phyloP scores from a whole-genome alignment of 1,140 invertebrate species.

The Drosophila navojoa region DNA sequence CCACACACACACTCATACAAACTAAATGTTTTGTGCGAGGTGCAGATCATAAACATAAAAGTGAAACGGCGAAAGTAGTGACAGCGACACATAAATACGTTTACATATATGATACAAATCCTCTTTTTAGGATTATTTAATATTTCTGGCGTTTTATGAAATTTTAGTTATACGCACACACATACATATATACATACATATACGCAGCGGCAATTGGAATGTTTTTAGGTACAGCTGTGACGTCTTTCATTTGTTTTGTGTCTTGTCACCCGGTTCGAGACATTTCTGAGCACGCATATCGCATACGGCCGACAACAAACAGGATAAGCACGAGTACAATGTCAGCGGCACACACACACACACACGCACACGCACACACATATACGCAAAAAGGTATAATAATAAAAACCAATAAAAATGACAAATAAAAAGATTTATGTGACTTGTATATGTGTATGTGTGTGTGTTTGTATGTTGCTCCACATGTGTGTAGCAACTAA shows the following conservation, averaged over 20 bases:
- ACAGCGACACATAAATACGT: conserved; percentile 67
- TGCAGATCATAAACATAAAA: conserved; percentile 58
- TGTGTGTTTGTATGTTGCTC: conserved; percentile 21
- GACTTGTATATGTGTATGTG: conserved; percentile 48
- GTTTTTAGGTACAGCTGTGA: conserved; percentile 51
- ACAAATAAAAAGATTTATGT: conserved; percentile 82
- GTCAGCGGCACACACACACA: neutral
- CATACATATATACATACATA: conserved; percentile 15
- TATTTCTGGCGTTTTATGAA: conserved; percentile 73
- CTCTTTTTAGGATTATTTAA: conserved; percentile 76
- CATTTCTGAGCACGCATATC: conserved; percentile 77
- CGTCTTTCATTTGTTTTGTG: conserved; percentile 34
- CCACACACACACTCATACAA: conserved; percentile 11
- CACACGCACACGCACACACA: neutral
- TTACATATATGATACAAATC: conserved; percentile 58
- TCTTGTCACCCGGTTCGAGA: conserved; percentile 40
- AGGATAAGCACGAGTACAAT: neutral
- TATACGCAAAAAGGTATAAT: conserved; percentile 70
- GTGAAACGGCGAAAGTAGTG: conserved; percentile 57
- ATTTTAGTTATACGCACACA: conserved; percentile 65
- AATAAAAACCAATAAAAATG: conserved; percentile 82
- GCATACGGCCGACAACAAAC: conserved; percentile 55
- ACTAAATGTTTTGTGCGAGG: conserved; percentile 39
- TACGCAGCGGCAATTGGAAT: conserved; percentile 47
- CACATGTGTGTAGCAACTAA: conserved; percentile 38